A percentile compares a stretch with the other conserved stretches of the same genome.
Conservation (phyloP, 2,113 vertebrate species). For the Limnothrissa miodon region DNA sequence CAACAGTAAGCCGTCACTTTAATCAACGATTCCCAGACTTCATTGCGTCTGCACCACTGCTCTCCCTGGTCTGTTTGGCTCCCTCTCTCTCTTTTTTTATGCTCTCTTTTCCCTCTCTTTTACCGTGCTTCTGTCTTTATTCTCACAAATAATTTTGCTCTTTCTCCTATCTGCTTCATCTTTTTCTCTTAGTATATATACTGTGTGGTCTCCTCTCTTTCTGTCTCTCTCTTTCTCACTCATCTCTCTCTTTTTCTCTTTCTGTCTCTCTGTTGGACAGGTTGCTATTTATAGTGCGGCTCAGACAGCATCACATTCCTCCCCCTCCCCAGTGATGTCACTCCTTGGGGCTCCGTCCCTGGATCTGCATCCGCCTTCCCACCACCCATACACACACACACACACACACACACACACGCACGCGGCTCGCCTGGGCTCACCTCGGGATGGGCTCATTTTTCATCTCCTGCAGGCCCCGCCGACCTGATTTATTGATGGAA, state of each 20-base stretch:
- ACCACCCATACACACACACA: not conserved
- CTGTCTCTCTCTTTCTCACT: not conserved
- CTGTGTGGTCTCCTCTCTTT: not conserved
- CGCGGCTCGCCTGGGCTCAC: conserved; percentile 15
- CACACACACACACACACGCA: not conserved
- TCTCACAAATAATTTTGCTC: not conserved
- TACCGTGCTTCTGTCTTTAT: not conserved
- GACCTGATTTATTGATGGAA: conserved; percentile 59
- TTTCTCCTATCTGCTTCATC: not conserved
- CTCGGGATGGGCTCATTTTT: conserved; percentile 64
- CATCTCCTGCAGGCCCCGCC: conserved; percentile 53
- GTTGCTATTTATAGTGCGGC: conserved; percentile 40
- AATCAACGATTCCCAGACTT: conserved; percentile 51
- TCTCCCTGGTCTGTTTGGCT: not conserved
- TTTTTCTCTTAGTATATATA: not conserved
- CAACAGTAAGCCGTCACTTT: conserved; percentile 45
- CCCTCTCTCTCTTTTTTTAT: not conserved
- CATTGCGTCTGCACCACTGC: conserved; percentile 7
- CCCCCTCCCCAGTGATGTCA: conserved; percentile 60
- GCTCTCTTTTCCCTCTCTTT: not conserved
- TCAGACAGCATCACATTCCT: conserved; percentile 47
- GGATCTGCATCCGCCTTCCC: conserved; percentile 50
- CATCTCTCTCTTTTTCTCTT: not conserved
- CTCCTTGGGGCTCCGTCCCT: conserved; percentile 49
- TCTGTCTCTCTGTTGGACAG: not conserved